phyloP scores from a whole-genome alignment of 2,113 vertebrate genomes.

The Nestor notabilis region DNA sequence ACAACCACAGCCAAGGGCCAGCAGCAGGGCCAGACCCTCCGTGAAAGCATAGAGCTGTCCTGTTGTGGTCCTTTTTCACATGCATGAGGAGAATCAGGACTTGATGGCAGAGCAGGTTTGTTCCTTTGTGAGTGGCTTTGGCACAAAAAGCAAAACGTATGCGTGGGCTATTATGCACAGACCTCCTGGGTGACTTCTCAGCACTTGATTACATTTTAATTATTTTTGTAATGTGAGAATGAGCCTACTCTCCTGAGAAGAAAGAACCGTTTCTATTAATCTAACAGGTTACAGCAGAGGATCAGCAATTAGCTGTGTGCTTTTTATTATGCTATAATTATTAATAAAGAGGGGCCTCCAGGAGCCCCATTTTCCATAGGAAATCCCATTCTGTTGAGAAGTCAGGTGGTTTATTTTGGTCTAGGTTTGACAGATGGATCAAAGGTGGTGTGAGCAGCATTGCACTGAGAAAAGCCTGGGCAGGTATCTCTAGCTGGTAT shows the following conservation, averaged over 20 bases:
- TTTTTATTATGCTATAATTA: slow-evolving; percentile 10
- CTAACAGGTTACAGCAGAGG: slow-evolving; percentile 1
- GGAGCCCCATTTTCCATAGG: background rate
- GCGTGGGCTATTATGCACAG: background rate
- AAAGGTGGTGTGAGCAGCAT: background rate
- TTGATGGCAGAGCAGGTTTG: background rate
- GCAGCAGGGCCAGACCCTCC: background rate
- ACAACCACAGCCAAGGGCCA: background rate
- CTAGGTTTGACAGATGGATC: background rate
- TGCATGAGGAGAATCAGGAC: accelerated
- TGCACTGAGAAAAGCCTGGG: background rate
- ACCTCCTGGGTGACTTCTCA: slow-evolving; percentile 25
- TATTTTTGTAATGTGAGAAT: slow-evolving; percentile 30
- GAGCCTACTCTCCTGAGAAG: slow-evolving; percentile 22
- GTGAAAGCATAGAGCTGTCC: background rate
- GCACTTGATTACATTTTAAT: slow-evolving; percentile 51
- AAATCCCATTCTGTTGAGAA: background rate
- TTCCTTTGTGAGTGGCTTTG: background rate
- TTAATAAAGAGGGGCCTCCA: background rate
- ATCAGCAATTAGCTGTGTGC: slow-evolving; percentile 2
- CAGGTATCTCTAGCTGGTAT: background rate
- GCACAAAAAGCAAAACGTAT: background rate
- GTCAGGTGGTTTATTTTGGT: background rate
- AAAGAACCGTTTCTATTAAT: slow-evolving; percentile 21
- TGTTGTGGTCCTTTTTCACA: background rate